These are phyloP conservation scores for Cetonia aurata DNA, from an alignment of 2,888 invertebrate genomes.

Conservation along the genomic window DNA sequence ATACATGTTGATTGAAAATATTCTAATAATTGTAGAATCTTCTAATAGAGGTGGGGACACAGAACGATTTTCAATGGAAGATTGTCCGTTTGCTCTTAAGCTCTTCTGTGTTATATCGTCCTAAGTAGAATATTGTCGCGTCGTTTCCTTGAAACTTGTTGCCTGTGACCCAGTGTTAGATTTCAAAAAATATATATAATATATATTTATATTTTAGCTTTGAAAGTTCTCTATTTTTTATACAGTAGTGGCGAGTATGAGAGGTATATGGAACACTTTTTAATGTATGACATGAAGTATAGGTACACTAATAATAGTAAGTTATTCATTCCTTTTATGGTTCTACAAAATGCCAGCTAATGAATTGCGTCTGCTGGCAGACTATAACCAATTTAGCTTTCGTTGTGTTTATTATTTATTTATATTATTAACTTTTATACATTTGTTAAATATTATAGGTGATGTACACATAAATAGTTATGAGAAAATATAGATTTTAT, in stretches of 20 bases:
- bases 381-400: conserved; percentile 14
- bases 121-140: no score
- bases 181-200: not conserved
- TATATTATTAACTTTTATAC: conserved; percentile 21
- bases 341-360: conserved; percentile 6
- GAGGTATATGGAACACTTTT: not conserved
- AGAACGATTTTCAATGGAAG: no score
- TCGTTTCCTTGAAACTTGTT: not conserved
- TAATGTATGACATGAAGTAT: conserved; percentile 11
- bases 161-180: not conserved
- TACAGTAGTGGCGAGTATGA: conserved; percentile 11
- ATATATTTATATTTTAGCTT: conserved; percentile 19
- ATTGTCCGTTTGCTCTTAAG: no score
- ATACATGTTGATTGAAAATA: no score
- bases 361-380: conserved; percentile 17
- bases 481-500: conserved; percentile 28
- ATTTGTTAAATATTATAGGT: conserved; percentile 13
- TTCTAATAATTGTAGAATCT: no score
- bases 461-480: conserved; percentile 12
- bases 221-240: conserved; percentile 35
- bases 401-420: conserved; percentile 15
- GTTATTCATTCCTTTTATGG: conserved; percentile 16
- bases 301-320: not conserved
- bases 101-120: no score
- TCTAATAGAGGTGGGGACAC: no score